Percentiles rank a stretch among this genome's conserved stretches.
phyloP scores from a whole-genome alignment of 2,113 vertebrate genomes.

The Carollia perspicillata region DNA sequence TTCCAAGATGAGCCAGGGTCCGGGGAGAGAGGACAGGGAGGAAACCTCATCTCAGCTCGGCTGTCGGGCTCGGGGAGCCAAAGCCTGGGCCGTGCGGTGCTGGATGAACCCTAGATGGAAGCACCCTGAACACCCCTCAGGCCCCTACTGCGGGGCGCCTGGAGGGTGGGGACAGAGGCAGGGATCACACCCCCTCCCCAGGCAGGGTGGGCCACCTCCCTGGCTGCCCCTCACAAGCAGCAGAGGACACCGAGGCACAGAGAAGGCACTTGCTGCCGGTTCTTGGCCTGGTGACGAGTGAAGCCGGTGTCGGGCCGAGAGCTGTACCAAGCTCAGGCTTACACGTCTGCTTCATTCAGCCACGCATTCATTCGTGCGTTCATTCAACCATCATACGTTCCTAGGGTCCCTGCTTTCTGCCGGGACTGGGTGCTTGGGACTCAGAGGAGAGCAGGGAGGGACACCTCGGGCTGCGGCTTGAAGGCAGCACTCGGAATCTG shows the following conservation, averaged over 20 bases:
- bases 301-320: neutral
- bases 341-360: rapidly evolving
- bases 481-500: neutral
- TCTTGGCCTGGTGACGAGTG: neutral
- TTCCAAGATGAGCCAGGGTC: neutral
- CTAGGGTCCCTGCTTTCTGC: neutral
- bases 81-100: rapidly evolving
- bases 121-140: rapidly evolving
- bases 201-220: neutral
- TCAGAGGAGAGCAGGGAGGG: too few relatives aligned
- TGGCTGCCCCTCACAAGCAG: neutral
- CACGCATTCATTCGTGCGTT: neutral
- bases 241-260: neutral
- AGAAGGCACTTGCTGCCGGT: neutral
- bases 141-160: neutral
- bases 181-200: neutral
- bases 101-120: too few relatives aligned
- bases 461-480: neutral
- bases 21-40: rapidly evolving
- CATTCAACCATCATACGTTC: neutral
- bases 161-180: neutral
- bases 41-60: too few relatives aligned
- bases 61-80: rapidly evolving
- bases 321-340: neutral
- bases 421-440: neutral